A percentile compares a stretch with the other conserved stretches of the same genome.
These are phyloP conservation scores for Zosterops borbonicus DNA, from an alignment of 2,113 vertebrate genomes.

Conservation along the genomic window DNA sequence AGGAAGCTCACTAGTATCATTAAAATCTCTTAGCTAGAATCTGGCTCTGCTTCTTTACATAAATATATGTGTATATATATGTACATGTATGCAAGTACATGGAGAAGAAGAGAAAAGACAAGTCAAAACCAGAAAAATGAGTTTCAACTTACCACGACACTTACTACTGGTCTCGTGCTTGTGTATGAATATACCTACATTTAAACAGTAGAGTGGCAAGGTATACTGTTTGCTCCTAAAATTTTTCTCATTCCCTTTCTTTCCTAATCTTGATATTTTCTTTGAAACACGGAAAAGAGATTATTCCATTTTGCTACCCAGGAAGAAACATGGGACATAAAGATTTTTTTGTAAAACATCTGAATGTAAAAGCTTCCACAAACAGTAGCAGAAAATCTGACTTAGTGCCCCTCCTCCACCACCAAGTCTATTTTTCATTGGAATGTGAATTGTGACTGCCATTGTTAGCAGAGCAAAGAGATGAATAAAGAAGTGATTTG, in stretches of 20 bases:
- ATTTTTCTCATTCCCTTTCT: background rate
- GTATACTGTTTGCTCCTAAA: background rate
- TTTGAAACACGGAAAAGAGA: background rate
- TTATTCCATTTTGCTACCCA: background rate
- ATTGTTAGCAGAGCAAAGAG: background rate
- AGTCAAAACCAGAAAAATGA: background rate
- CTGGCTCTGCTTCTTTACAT: background rate
- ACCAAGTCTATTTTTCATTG: background rate
- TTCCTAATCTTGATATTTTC: background rate
- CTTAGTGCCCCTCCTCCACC: background rate
- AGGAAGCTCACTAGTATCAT: background rate
- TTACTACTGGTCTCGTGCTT: background rate
- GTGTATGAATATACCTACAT: background rate
- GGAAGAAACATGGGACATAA: background rate
- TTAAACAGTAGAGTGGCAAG: background rate
- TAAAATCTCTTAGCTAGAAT: background rate
- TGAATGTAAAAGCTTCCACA: background rate
- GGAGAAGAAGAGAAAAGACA: background rate
- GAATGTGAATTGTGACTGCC: background rate
- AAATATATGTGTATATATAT: too few relatives aligned
- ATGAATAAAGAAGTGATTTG: constrained; percentile 26
- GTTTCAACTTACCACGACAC: background rate
- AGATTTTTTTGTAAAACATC: background rate
- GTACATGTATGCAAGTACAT: background rate
- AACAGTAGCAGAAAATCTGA: background rate